Evolutionary conservation across 2,888 invertebrate species (phyloP).

Genomic region (Argynnis bischoffii): DNA sequence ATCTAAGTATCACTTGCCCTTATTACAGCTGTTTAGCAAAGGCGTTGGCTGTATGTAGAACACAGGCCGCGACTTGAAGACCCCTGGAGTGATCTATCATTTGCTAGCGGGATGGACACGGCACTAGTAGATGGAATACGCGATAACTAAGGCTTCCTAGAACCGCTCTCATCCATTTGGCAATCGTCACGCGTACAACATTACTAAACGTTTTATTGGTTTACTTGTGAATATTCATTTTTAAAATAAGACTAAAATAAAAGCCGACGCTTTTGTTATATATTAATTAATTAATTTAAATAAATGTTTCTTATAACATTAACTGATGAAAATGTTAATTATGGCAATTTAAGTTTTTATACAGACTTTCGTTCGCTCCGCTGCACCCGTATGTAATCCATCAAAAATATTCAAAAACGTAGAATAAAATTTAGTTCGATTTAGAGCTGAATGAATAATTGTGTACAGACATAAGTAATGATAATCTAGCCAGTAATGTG

Average conservation of each 20-base stretch:
- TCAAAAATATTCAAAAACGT: constrained; percentile 25
- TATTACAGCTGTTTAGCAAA: constrained; percentile 2
- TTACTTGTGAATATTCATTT: neutral
- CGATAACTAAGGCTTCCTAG: constrained; percentile 31
- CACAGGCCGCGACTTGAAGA: neutral
- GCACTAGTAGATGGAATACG: constrained; percentile 20
- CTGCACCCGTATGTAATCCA: constrained; percentile 17
- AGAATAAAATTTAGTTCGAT: constrained; percentile 28
- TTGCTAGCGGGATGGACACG: constrained; percentile 17
- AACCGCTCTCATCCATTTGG: constrained; percentile 43
- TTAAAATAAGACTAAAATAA: too few relatives aligned
- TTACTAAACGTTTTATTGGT: constrained; percentile 5
- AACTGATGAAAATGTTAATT: constrained; percentile 23
- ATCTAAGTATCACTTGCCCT: neutral
- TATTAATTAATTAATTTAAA: neutral
- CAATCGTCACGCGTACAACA: constrained; percentile 52
- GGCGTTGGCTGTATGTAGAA: constrained; percentile 8
- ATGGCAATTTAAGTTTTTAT: constrained; percentile 28
- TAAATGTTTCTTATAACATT: neutral
- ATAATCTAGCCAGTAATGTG: constrained; percentile 50
- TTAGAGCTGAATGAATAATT: constrained; percentile 32
- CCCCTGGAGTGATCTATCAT: constrained; percentile 14
- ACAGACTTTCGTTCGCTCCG: constrained; percentile 23
- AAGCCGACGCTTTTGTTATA: too few relatives aligned
- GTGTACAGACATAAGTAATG: constrained; percentile 39